Percentiles rank a stretch among this genome's conserved stretches.
Evolutionary conservation across 2,113 vertebrate genomes (phyloP).

Genomic region (Cyphomyrus plagiostoma): DNA sequence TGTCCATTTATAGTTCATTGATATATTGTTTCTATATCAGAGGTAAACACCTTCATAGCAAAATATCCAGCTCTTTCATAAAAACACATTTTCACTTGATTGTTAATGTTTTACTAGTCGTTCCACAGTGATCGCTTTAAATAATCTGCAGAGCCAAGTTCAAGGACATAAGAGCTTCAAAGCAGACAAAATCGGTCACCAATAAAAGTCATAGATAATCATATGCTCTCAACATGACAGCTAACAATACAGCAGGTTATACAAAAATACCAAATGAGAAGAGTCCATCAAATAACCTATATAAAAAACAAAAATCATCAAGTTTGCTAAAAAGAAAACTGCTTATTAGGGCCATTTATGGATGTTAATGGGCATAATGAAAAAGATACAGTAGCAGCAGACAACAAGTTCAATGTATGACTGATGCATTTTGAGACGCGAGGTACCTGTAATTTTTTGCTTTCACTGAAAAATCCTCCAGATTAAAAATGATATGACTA

Average conservation of each 20-base stretch:
- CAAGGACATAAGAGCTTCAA: conserved; percentile 47
- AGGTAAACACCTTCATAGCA: neutral
- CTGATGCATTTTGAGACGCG: neutral
- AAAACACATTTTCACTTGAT: conserved; percentile 6
- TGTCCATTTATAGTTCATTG: neutral
- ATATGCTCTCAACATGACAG: neutral
- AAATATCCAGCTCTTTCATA: neutral
- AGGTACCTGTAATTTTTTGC: neutral
- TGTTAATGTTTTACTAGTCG: conserved; percentile 49
- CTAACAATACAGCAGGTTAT: neutral
- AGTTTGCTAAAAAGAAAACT: neutral
- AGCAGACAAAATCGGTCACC: conserved; percentile 23
- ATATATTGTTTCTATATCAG: neutral
- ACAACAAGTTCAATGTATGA: neutral
- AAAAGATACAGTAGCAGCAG: neutral
- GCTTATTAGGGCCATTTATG: neutral
- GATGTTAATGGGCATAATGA: neutral
- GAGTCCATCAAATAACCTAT: neutral
- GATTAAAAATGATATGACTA: neutral
- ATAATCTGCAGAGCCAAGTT: conserved; percentile 38
- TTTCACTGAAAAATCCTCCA: neutral
- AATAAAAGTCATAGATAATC: conserved; percentile 31
- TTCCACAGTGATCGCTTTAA: conserved; percentile 9
- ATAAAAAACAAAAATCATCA: neutral
- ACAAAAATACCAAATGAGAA: neutral